Conservation (phyloP, 1,140 invertebrate genomes). For the Harlomillsia oculata region DNA sequence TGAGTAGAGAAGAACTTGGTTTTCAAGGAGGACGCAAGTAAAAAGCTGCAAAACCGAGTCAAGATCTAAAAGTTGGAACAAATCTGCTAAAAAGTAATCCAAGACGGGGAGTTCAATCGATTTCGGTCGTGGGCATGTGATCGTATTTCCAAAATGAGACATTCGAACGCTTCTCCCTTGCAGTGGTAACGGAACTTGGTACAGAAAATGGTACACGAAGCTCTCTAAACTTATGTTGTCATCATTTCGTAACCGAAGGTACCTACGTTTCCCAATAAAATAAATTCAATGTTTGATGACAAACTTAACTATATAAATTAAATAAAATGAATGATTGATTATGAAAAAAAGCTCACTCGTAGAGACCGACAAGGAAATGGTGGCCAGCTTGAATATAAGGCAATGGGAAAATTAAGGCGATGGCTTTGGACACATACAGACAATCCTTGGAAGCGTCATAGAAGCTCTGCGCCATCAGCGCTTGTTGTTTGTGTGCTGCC, state of each 20-base stretch:
- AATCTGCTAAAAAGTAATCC: constrained; percentile 80
- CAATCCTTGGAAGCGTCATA: constrained; percentile 90
- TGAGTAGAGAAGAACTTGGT: constrained; percentile 89
- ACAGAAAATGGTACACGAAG: constrained; percentile 88
- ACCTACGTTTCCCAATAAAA: too few relatives aligned
- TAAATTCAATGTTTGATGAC: too few relatives aligned
- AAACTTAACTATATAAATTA: too few relatives aligned
- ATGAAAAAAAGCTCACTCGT: constrained; percentile 51
- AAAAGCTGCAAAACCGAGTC: constrained; percentile 88
- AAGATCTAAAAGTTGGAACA: constrained; percentile 77
- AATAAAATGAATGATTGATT: too few relatives aligned
- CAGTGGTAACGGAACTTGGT: constrained; percentile 82
- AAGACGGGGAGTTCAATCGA: constrained; percentile 77
- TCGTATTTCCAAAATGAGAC: constrained; percentile 59
- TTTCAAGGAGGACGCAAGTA: constrained; percentile 89
- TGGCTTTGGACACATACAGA: constrained; percentile 88
- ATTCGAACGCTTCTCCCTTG: constrained; percentile 77
- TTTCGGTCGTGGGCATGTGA: constrained; percentile 56
- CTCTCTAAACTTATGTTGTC: constrained; percentile 62
- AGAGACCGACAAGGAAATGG: constrained; percentile 75
- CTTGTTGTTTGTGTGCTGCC: constrained; percentile 57
- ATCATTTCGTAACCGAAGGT: too few relatives aligned
- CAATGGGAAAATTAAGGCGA: constrained; percentile 79
- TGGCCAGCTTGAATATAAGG: constrained; percentile 77
- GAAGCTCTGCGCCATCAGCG: constrained; percentile 56